Percentiles rank a stretch among this genome's conserved stretches.
Conservation (phyloP, 2,888 invertebrate species). For the Microctonus hyperodae region DNA sequence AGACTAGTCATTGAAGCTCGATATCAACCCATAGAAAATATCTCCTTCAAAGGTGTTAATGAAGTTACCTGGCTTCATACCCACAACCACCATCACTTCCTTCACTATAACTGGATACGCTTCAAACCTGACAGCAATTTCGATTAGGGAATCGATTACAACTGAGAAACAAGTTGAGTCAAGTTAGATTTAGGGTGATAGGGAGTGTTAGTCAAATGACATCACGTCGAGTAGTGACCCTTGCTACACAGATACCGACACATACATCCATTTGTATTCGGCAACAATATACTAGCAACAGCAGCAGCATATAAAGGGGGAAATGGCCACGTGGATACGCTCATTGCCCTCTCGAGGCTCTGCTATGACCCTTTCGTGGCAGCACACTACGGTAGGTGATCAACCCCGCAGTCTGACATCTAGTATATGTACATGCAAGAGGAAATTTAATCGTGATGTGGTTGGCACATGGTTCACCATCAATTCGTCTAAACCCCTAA, state of each 20-base stretch:
- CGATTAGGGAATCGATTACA: background rate
- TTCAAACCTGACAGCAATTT: constrained; percentile 1
- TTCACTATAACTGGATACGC: too few species aligned
- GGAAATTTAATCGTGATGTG: constrained; percentile 6
- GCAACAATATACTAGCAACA: background rate
- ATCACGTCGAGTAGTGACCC: background rate
- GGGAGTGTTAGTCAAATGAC: constrained; percentile 7
- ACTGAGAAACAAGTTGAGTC: constrained; percentile 27
- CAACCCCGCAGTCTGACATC: constrained; percentile 9
- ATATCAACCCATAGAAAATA: background rate
- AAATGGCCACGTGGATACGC: constrained; percentile 32
- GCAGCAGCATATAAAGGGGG: background rate
- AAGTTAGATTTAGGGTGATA: background rate
- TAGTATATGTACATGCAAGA: background rate
- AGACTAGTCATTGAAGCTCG: background rate
- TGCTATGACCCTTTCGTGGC: constrained; percentile 16
- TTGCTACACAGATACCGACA: constrained; percentile 13
- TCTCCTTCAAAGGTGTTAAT: background rate
- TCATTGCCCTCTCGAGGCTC: constrained; percentile 37
- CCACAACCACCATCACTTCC: background rate
- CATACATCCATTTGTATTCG: constrained; percentile 3
- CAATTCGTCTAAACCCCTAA: background rate
- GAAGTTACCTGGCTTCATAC: background rate
- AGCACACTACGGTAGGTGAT: constrained; percentile 15
- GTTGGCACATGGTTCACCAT: background rate